Base-by-base conservation (phyloP, 2,113 vertebrate genomes). In the Argyrosomus japonicus region DNA sequence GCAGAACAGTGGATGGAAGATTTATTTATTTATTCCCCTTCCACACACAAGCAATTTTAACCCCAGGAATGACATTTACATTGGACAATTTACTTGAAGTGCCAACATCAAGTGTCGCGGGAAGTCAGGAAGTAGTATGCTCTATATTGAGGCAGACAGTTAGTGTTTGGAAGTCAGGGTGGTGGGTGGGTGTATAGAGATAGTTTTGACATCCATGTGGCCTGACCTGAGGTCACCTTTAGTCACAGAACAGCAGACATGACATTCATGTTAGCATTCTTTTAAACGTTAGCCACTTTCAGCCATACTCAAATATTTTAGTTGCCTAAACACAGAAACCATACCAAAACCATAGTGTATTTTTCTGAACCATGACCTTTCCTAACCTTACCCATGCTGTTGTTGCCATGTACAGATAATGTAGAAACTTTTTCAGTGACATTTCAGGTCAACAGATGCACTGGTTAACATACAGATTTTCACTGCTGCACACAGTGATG, bases 401-500 rank as follows among this genome's bases (percentile, higher is more conserved):
- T 21, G 40, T 47, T 14, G 36, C 54, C n/a, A 25, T 19, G 53
- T 4, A 40, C 19, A 50, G 17, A 50, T 53, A n/a, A 36, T 12
- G 18, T 4, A 32, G 17, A 40, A 7, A 40, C 36, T 40, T 40
- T 40, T 40, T 40, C 48, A 8, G 53, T 68, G 40, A 10, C 40
- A 58, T 58, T 60, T 77, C 25, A 61, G 71, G 61, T 71, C 54
- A 76, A 10, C 58, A 71, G 25, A 69, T 47, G 21, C n/a, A 40
- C 15, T 57, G 23, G 54, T 80, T 58, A 45, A 65, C 61, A 40
- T 47, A 0, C 5, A 76, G 51, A 58, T 32, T 3, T 58, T 12
- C 15, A 9, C 58, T n/a, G 17, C 56, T 43, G 32, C 47, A 29
- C 0, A 18, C 19, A 9, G 9, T 9, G 23, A 65, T 0, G 23